Conservation (phyloP, 2,113 vertebrate species). For the Gopherus flavomarginatus region DNA sequence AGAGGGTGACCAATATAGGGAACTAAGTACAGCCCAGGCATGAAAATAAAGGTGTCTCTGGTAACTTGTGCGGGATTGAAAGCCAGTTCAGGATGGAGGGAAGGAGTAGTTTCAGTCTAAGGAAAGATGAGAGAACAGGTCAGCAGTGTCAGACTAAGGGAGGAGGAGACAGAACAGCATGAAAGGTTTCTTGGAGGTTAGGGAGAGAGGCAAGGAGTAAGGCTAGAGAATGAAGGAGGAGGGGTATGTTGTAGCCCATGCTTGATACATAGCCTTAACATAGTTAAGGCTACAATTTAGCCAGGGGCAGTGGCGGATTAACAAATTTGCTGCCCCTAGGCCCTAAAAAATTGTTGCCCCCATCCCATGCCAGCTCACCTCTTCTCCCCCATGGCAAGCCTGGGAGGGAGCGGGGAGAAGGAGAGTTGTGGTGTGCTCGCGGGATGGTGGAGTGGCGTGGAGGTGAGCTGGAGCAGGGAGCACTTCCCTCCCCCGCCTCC, state of each 20-base stretch:
- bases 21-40: neutral
- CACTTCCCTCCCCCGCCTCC: no score
- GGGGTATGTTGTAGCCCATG: neutral
- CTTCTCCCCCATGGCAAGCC: no score
- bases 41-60: neutral
- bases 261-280: neutral
- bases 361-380: no score
- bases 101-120: neutral
- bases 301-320: no score
- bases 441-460: no score
- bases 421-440: no score
- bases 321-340: no score
- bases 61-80: neutral
- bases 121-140: neutral
- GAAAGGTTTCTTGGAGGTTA: neutral
- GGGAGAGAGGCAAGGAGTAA: neutral
- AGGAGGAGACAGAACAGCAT: neutral
- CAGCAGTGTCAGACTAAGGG: neutral
- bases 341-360: no score
- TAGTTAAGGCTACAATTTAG: no score
- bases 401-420: no score
- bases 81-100: neutral
- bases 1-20: neutral
- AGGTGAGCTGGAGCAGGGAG: no score
- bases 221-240: neutral